Evolutionary conservation across 2,888 invertebrate species (phyloP), one percentile per base, ranked within the genome.

Genomic region (Monochamus alternatus): DNA sequence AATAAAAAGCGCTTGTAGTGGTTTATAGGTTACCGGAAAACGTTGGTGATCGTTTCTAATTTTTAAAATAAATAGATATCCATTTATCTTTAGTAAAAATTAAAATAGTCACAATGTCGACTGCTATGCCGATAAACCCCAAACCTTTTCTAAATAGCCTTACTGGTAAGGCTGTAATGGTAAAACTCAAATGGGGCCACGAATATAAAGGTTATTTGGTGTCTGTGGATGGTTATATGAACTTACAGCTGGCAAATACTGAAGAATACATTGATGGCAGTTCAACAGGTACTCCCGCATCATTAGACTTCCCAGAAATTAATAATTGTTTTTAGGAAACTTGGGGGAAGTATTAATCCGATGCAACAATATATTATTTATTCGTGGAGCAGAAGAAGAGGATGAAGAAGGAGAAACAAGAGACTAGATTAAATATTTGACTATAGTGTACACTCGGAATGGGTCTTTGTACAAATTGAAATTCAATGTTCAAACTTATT

Each of bases 221-320:
- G 0, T 98, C 99, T 3, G 97, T 98, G 1, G 99, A 99, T 90
- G 97, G 97, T 7, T 99, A 99, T 87, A 99, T 99, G 99, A 99
- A 99, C 89, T 90, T 99, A 81, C 98, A 99, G 90, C 90, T 99
- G 77, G 99, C 98, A 0, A 98, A 98, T 88, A 97, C 99, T 8
- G 99, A 99, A 89, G 99, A 99, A 91, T 96, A 94, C 86, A 96
- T 99, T 79, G 98, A 99, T 86, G 98, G 98, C 71, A 93, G 92
- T 80, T 93, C 94, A 80, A 97, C 98, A 83, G 98, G 98, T 93
- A 55, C 31, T 60, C 4, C 22, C 22, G 3, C 44, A 22, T 51
- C 1, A 5, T 30, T 63, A 22, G 9, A 44, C 59, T 63, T 59
- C n/a, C 32, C 66, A 59, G 22, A 12, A 63, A 32, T 12, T 55